Base-by-base conservation (phyloP, 2,113 vertebrate species). In the Vireo altiloquus region DNA sequence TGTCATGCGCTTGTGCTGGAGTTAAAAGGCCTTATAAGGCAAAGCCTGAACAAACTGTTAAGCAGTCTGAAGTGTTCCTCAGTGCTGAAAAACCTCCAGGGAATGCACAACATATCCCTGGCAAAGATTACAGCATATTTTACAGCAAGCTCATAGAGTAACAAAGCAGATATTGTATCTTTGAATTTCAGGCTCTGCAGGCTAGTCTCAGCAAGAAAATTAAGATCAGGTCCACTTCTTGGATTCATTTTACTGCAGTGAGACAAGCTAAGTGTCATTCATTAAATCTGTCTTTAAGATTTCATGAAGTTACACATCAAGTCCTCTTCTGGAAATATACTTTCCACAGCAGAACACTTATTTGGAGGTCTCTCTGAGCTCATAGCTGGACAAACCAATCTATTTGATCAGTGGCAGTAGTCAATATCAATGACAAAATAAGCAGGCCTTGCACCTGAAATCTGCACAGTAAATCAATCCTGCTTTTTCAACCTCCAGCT, bases 21-120 rank as follows among this genome's bases (percentile, higher is more conserved):
- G 95, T 66, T 95, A 97, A 98, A 98, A 97, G 69, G 94, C 98
- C 98, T 97, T 99, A 98, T 98, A 99, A 98, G 98, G 98, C 88
- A 98, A 98, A 97, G 96, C 75, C 97, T 84, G 83, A 93, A 96
- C 94, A 95, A 95, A 92, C 96, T 4, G 83, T 88, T 94, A 96
- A 96, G 94, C 92, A 74, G 94, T 44, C 97, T 97, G 94, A 97
- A 98, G 97, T 97, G 97, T 91, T 97, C 95, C 97, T 96, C 57
- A 20, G 95, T 70, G 90, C 92, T 94, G 96, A 87, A 94, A 97
- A 97, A 95, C 86, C 97, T 98, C 97, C 89, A 75, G 97, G 97
- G 98, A 98, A 97, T 92, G 97, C 81, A 88, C 94, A 95, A 89
- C 97, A 97, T 97, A 97, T 81, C 96, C 96, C 97, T 98, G 98